Percentiles rank a stretch among this genome's conserved stretches.
Evolutionary conservation across 2,113 vertebrate species (phyloP).

Genomic region (Ellobius talpinus): DNA sequence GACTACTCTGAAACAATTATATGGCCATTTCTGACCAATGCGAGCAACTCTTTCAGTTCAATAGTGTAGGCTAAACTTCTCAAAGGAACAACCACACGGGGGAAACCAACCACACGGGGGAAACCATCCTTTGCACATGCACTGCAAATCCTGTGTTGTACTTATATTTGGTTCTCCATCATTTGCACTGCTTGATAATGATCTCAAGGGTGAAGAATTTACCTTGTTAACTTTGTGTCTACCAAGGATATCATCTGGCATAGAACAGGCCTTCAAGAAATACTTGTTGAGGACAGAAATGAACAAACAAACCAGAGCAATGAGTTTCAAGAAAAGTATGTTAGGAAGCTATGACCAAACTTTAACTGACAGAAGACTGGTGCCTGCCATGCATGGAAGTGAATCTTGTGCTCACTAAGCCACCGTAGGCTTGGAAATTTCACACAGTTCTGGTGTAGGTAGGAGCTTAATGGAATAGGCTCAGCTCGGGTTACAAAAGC

Average conservation of each 20-base stretch:
- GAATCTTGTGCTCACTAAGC: background rate
- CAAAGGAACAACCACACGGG: background rate
- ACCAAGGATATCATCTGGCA: conserved; percentile 7
- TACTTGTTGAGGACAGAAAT: conserved; percentile 54
- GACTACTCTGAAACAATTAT: background rate
- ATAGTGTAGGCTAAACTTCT: background rate
- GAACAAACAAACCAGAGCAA: conserved; percentile 33
- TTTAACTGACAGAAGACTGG: background rate
- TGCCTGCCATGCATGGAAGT: background rate
- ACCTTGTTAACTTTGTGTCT: conserved; percentile 42
- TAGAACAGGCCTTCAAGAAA: conserved; percentile 12
- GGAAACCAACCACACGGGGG: background rate
- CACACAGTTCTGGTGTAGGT: background rate
- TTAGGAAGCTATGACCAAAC: conserved; percentile 1
- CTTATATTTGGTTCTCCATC: background rate
- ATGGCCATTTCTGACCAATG: background rate
- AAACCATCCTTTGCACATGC: background rate
- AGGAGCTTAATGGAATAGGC: background rate
- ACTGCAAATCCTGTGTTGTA: background rate
- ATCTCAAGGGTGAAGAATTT: conserved; percentile 2
- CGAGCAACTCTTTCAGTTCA: background rate
- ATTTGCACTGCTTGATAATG: conserved; percentile 3
- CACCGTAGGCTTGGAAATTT: background rate
- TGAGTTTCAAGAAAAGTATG: conserved; percentile 36
- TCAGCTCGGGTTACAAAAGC: conserved; percentile 12